Base-by-base conservation (phyloP, 2,888 invertebrate species). In the Eilema depressum region DNA sequence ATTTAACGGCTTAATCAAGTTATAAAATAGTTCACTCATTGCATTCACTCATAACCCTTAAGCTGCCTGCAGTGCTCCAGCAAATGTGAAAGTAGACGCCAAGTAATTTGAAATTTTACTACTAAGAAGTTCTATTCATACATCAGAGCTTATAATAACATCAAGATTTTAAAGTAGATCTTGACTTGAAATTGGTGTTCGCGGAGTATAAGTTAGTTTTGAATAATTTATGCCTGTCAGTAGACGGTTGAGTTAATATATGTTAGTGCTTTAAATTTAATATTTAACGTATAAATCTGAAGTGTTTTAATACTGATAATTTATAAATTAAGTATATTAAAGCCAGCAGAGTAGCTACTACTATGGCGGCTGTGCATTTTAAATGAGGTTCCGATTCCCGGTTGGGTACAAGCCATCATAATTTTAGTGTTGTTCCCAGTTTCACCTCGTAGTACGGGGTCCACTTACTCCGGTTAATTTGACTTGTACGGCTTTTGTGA, bases 51-150 rank as follows among this genome's bases (percentile, higher is more conserved):
- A 60, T 53, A 61, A 66, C 28, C 47, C 62, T 57, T 71, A 69
- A 74, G 66, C 56, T 66, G 33, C 66, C 63, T 71, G 59, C 30
- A 59, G 60, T 14, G 28, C 69, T 70, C 33, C 47, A 73, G 68
- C 72, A 76, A 79, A 72, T 70, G 65, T 69, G 56, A 75, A 68
- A 66, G 63, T 26, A 30, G 26, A 65, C 71, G 47, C 63, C 33
- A 68, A 61, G 68, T 78, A 76, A 80, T 83, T 75, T 83, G 30
- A 83, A 78, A 76, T 79, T 75, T 78, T 70, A 74, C 67, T 69
- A 69, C 61, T n/a, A 69, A 66, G 64, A 23, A 69, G 23, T 66
- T 71, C 68, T 67, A 69, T 76, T 77, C 76, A 77, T 75, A 73
- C 69, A 72, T 75, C 65, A 66, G n/a, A 41, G 53, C 66, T 63